Base-by-base conservation (phyloP, 2,888 invertebrate genomes). In the Polydrusus tereticollis region DNA sequence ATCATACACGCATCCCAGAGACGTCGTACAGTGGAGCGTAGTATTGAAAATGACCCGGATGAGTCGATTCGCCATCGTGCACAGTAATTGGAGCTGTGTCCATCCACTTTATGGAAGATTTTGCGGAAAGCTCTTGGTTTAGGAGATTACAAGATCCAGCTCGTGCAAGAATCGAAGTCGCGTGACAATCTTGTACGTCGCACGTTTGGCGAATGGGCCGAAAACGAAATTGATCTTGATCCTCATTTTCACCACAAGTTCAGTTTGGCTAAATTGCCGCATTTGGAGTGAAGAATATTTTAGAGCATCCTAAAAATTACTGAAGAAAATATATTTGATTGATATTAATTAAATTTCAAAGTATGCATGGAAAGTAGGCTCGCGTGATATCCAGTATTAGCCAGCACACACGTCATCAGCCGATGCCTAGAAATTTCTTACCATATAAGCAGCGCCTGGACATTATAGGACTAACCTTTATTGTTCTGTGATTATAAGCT, bases 91-190 rank as follows among this genome's bases (percentile, higher is more conserved):
- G 69, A 73, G 59, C 62, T 79, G 12, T 78, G 77, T 77, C 69
- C 75, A 73, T 77, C 77, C 74, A 77, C 77, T 75, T 75, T 77
- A 70, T 78, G 75, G 73, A 77, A 77, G 57, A 77, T 76, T 77
- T 77, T 77, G 57, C 38, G 70, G 50, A 75, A 79, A 68, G 77
- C 79, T 78, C 76, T 77, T 75, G 77, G 78, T 69, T 75, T 80
- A 62, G 71, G 74, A 65, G 75, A 76, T 68, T 78, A 71, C 64
- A 76, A 73, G 65, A 75, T 77, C 71, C 50, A 74, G 50, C 59
- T 77, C 33, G 23, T 69, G 41, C 66, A 77, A 75, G 57, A 80
- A 71, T 71, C 78, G 63, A 78, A 75, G 71, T 77, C 72, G 63
- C 21, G 16, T 38, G 77, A 79, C 70, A 77, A 77, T 72, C 65